Evolutionary conservation across 1,140 invertebrate genomes (phyloP).

Genomic region (Drosophila tsacasi): DNA sequence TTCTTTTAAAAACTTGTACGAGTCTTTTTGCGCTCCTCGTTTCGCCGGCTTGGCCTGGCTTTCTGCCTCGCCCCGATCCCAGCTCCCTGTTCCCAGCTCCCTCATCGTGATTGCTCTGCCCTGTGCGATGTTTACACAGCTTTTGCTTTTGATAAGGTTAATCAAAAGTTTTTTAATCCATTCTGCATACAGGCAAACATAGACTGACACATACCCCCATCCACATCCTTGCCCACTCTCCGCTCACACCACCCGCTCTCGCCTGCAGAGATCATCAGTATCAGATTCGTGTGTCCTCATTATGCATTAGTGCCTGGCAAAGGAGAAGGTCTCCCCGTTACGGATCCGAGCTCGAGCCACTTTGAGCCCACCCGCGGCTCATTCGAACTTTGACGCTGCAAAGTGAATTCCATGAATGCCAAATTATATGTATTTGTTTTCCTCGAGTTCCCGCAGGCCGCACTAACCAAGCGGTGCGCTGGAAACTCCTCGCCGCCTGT

Average conservation of each 20-base stretch:
- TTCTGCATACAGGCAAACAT: conserved; percentile 81
- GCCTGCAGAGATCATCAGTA: conserved; percentile 49
- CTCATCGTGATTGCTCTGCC: conserved; percentile 67
- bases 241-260: not conserved
- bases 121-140: conserved; percentile 77
- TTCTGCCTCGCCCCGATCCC: conserved; percentile 12
- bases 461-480: conserved; percentile 15
- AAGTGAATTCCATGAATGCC: conserved; percentile 83
- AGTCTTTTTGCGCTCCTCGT: conserved; percentile 65
- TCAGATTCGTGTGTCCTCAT: conserved; percentile 78
- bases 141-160: conserved; percentile 85
- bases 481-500: conserved; percentile 25
- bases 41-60: not conserved
- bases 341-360: conserved; percentile 29
- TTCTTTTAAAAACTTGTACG: conserved; percentile 82
- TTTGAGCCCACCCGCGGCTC: conserved; percentile 67
- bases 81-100: not conserved
- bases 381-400: conserved; percentile 69
- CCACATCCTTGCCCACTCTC: conserved; percentile 9
- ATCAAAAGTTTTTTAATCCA: conserved; percentile 85
- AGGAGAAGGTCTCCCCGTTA: conserved; percentile 4
- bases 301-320: conserved; percentile 57
- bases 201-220: conserved; percentile 47
- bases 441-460: conserved; percentile 41
- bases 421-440: conserved; percentile 82